A percentile compares a stretch with the other conserved stretches of the same genome.
These are phyloP conservation scores for Moxostoma hubbsi DNA, from an alignment of 2,797 vertebrate genomes.

Conservation along the genomic window DNA sequence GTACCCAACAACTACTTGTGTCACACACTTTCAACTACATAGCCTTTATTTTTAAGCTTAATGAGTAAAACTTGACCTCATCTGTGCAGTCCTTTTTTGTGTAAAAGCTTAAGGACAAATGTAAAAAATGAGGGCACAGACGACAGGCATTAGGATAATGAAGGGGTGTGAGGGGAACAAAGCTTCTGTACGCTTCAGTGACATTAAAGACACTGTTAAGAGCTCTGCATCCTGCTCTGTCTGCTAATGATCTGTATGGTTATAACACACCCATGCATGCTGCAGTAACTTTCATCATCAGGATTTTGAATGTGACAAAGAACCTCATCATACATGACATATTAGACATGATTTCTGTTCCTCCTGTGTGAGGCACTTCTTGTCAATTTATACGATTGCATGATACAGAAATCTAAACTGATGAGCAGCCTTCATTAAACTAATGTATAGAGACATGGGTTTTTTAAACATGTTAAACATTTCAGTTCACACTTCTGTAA, in stretches of 20 bases:
- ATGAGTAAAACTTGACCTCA: conserved; percentile 1
- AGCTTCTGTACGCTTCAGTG: conserved; percentile 11
- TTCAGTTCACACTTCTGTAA: no score
- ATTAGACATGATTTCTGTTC: neutral
- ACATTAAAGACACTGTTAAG: conserved; percentile 23
- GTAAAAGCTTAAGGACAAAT: neutral
- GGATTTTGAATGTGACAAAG: neutral
- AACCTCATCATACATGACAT: conserved; percentile 1
- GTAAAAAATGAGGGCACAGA: conserved; percentile 6
- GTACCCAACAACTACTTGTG: neutral
- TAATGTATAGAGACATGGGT: neutral
- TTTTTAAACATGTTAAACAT: neutral
- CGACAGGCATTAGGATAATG: conserved; percentile 19
- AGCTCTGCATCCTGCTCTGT: neutral
- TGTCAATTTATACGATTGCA: neutral
- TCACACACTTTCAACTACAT: neutral
- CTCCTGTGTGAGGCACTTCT: neutral
- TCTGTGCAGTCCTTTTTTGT: neutral
- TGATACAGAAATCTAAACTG: neutral
- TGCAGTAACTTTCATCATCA: neutral
- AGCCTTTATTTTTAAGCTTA: no score
- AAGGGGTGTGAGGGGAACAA: conserved; percentile 20
- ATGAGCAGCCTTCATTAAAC: conserved; percentile 6
- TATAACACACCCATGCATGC: neutral
- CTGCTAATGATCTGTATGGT: neutral